Percentiles rank a stretch among this genome's conserved stretches.
Evolutionary conservation across 1,140 invertebrate species (phyloP).

Genomic region (Drosophila littoralis): DNA sequence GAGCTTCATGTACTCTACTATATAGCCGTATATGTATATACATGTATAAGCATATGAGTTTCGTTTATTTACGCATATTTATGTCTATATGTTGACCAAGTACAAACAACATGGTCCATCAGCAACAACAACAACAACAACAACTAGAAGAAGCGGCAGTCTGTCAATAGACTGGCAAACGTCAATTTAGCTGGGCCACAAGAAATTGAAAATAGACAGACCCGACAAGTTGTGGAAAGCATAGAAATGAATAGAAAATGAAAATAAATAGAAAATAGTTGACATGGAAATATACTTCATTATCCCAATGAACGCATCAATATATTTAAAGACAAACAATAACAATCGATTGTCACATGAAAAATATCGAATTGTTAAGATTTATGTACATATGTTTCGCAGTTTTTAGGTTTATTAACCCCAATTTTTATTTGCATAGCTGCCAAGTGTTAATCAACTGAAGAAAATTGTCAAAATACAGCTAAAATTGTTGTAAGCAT

Average conservation of each 20-base stretch:
- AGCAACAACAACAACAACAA: slow-evolving; percentile 31
- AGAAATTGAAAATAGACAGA: slow-evolving; percentile 78
- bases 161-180: slow-evolving; percentile 72
- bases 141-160: slow-evolving; percentile 34
- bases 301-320: slow-evolving; percentile 5
- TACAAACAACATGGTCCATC: slow-evolving; percentile 68
- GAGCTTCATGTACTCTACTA: neutral
- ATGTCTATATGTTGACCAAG: slow-evolving; percentile 72
- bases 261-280: slow-evolving; percentile 55
- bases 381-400: neutral
- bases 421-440: no score
- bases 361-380: neutral
- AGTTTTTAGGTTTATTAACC: neutral
- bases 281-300: slow-evolving; percentile 45
- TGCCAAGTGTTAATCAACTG: no score
- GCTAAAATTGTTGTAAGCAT: no score
- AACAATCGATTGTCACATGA: slow-evolving; percentile 1
- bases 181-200: slow-evolving; percentile 67
- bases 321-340: neutral
- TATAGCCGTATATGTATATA: neutral
- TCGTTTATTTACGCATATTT: slow-evolving; percentile 78
- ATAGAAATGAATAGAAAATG: slow-evolving; percentile 8
- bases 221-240: slow-evolving; percentile 33
- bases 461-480: no score
- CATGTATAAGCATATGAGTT: slow-evolving; percentile 16